Evolutionary conservation across 2,113 vertebrate species (phyloP).

Genomic region (Fregata magnificens): DNA sequence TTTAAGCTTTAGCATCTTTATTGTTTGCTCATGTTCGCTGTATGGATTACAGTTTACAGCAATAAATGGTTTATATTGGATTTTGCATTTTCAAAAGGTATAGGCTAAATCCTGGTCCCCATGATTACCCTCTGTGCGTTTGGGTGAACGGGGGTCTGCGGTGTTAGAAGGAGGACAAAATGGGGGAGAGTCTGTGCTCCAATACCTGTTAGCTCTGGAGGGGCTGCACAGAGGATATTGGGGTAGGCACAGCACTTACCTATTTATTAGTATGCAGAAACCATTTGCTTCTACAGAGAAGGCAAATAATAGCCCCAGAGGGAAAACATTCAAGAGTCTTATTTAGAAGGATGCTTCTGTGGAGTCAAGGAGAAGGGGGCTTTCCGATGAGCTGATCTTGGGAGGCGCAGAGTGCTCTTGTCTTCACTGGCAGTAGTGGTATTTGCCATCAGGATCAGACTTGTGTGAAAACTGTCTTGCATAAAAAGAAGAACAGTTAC

Average conservation of each 20-base stretch:
- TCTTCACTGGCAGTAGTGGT: background rate
- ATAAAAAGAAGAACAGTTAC: background rate
- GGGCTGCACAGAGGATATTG: background rate
- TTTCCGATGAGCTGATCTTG: background rate
- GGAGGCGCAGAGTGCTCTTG: background rate
- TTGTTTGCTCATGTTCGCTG: background rate
- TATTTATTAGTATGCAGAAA: background rate
- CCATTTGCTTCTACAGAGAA: background rate
- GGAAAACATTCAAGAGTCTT: background rate
- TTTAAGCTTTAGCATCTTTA: background rate
- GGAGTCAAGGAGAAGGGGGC: background rate
- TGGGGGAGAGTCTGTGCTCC: background rate
- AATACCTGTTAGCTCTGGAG: background rate
- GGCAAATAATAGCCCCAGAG: background rate
- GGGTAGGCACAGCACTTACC: background rate
- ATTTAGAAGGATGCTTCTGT: background rate
- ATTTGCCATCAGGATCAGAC: background rate
- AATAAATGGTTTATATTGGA: background rate
- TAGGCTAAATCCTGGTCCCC: background rate
- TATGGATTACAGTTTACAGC: background rate
- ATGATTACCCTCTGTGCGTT: accelerated
- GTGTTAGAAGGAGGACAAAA: background rate
- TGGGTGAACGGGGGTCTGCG: background rate
- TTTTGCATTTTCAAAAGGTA: background rate
- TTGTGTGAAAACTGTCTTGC: background rate